Percentiles rank a stretch among this genome's conserved stretches.
These are phyloP conservation scores for Chrysopilus asiliformis DNA, from an alignment of 2,888 invertebrate genomes.

Conservation along the genomic window DNA sequence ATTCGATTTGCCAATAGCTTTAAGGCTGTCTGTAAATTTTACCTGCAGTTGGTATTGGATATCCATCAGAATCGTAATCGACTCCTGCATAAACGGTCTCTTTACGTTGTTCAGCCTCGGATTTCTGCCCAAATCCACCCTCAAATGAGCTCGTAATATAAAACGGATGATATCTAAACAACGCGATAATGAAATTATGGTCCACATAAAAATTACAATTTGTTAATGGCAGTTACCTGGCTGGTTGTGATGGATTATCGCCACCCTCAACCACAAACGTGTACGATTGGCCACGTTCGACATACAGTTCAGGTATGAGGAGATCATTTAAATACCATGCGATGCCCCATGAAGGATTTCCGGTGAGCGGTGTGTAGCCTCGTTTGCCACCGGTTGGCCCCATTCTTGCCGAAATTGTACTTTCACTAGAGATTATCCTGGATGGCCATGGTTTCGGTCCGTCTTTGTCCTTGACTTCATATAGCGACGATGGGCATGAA, in stretches of 20 bases:
- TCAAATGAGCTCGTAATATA: slow-evolving; percentile 79
- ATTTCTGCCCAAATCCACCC: slow-evolving; percentile 75
- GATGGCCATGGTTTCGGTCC: slow-evolving; percentile 56
- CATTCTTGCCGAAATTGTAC: slow-evolving; percentile 57
- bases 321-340: slow-evolving; percentile 88
- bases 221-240: slow-evolving; percentile 44
- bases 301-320: slow-evolving; percentile 77
- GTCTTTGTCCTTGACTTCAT: slow-evolving; percentile 44
- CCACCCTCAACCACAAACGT: slow-evolving; percentile 79
- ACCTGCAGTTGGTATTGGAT: slow-evolving; percentile 69
- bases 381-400: slow-evolving; percentile 73
- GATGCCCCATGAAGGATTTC: slow-evolving; percentile 75
- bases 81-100: slow-evolving; percentile 74
- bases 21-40: too few relatives aligned
- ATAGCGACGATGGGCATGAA: slow-evolving; percentile 54
- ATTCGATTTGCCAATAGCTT: too few relatives aligned
- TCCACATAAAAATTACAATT: too few relatives aligned
- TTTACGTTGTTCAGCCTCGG: slow-evolving; percentile 49
- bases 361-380: slow-evolving; percentile 70
- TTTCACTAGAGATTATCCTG: slow-evolving; percentile 47
- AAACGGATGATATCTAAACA: slow-evolving; percentile 72
- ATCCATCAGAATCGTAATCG: slow-evolving; percentile 57
- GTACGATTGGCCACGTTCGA: slow-evolving; percentile 76
- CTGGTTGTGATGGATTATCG: slow-evolving; percentile 63
- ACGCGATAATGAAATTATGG: slow-evolving; percentile 1